These are phyloP conservation scores for Pteronura brasiliensis DNA, from an alignment of 2,113 vertebrate genomes.

Conservation along the genomic window DNA sequence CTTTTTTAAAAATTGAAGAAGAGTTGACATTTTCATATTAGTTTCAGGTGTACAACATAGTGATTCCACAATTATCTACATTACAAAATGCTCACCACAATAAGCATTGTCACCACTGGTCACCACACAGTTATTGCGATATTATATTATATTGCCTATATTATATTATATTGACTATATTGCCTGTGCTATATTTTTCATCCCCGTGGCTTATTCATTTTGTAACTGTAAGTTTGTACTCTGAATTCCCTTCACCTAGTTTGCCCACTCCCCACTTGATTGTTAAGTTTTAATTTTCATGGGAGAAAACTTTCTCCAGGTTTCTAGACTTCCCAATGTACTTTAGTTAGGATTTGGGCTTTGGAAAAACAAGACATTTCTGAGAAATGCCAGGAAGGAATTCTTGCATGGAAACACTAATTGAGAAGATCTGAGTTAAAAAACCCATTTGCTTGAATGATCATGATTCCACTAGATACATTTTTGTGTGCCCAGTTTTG, in stretches of 20 bases:
- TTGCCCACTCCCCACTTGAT: neutral
- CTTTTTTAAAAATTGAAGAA: neutral
- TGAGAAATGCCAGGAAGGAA: neutral
- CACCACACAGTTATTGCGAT: neutral
- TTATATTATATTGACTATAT: neutral
- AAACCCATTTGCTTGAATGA: neutral
- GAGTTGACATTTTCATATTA: neutral
- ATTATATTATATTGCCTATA: neutral
- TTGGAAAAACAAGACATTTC: neutral
- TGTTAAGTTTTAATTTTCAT: neutral
- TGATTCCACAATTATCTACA: neutral
- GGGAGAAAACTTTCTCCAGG: neutral
- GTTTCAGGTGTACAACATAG: neutral
- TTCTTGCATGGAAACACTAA: neutral
- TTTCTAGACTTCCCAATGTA: neutral
- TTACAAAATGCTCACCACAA: neutral
- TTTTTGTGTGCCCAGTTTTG: neutral
- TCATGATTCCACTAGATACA: neutral
- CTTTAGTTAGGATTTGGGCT: neutral
- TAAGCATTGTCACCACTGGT: neutral
- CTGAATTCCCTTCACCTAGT: neutral
- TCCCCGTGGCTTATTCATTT: neutral
- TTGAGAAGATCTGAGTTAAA: neutral
- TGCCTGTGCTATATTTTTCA: neutral
- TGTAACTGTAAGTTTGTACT: neutral